Evolutionary conservation across 2,113 vertebrate genomes (phyloP), one percentile per base, ranked within the genome.

Genomic region (cat (Felis catus)): DNA sequence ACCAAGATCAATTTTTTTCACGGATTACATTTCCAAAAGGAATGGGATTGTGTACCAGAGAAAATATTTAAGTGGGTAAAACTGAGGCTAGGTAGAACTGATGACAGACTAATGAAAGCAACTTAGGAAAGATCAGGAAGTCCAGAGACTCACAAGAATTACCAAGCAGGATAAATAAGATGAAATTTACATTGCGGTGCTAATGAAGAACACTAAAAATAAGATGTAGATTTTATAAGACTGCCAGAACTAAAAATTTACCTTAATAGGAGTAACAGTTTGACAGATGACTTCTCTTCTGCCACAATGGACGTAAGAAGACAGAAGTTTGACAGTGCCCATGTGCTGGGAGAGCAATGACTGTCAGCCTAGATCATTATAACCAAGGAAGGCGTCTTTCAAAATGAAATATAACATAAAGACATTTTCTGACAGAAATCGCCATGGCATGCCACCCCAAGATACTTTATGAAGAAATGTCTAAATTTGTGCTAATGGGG

Each of bases 291-390:
- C 90, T 86, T 89, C 79, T 96, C 11, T 76, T 71, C 39, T 82
- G 16, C 91, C 65, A 82, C 41, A 76, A 10, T 76, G 58, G 29
- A 71, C 96, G 31, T 58, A 12, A 74, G 45, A 70, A 95, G 39
- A 70, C n/a, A 89, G 16, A 93, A 96, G 55, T 51, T 80, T 71
- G 70, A 81, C 51, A 85, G 33, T n/a, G 94, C n/a, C 65, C 91
- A 29, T 58, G 51, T 71, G 18, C 23, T 53, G 18, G 55, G 21
- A 88, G 8, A 93, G 36, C 21, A 94, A 33, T 84, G 89, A 76
- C 86, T 95, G 78, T 85, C 82, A 76, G 16, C 9, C 12, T 65
- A 16, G 27, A 76, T 93, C 48, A 85, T 33, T 89, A 78, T 71
- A 91, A 88, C 21, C 68, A 88, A 25, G 39, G 76, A 89, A 76